Conservation (phyloP, 2,113 vertebrate genomes). For the Bubalus kerabau region DNA sequence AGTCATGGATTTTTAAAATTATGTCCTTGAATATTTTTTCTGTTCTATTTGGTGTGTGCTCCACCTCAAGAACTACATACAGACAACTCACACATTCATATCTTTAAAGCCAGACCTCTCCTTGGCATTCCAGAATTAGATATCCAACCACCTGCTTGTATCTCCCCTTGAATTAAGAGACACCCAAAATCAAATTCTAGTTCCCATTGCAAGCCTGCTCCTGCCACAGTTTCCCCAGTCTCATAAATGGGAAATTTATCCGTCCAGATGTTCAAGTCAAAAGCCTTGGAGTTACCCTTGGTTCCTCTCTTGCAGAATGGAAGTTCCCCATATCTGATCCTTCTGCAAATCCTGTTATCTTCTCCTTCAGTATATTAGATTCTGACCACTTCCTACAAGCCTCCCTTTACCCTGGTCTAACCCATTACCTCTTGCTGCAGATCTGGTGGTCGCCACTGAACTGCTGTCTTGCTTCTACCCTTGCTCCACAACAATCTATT, state of each 20-base stretch:
- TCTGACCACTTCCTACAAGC: background rate
- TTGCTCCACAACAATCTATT: background rate
- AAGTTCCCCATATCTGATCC: background rate
- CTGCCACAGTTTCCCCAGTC: background rate
- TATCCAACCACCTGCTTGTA: background rate
- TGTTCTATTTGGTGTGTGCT: background rate
- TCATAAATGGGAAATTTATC: background rate
- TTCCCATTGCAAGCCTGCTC: background rate
- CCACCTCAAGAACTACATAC: background rate
- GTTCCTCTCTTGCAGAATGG: background rate
- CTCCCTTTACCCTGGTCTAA: background rate
- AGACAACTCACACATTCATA: background rate
- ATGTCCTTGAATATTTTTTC: conserved; percentile 18
- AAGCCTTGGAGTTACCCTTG: background rate
- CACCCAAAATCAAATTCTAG: background rate
- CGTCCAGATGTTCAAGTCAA: background rate
- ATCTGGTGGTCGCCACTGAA: background rate
- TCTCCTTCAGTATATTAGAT: background rate
- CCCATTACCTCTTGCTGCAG: background rate
- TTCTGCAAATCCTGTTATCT: background rate
- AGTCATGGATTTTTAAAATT: background rate
- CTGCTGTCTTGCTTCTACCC: background rate
- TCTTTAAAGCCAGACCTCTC: background rate
- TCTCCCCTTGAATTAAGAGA: background rate
- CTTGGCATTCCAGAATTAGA: background rate